phyloP scores from a whole-genome alignment of 2,113 vertebrate genomes.

The Anarhynchus alexandrinus region DNA sequence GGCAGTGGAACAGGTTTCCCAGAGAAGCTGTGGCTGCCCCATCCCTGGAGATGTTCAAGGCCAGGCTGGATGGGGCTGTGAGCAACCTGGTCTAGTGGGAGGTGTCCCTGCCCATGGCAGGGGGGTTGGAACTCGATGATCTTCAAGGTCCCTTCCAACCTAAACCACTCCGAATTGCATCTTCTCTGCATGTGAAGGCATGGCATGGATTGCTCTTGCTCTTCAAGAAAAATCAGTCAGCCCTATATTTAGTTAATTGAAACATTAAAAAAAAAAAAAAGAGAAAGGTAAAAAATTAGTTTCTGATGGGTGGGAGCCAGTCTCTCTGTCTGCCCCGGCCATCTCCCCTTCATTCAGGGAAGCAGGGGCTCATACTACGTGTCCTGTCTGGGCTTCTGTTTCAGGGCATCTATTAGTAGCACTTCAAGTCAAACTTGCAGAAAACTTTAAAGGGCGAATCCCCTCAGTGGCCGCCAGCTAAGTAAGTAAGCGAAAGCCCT shows the following conservation, averaged over 20 bases:
- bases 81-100: neutral
- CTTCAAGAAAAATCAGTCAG: neutral
- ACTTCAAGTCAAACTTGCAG: neutral
- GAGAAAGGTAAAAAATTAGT: neutral
- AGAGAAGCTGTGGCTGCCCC: neutral
- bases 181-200: fast-evolving
- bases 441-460: neutral
- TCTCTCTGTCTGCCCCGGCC: neutral
- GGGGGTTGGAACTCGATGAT: too few species aligned
- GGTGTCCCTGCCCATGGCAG: neutral
- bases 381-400: neutral
- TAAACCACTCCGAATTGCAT: neutral
- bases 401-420: neutral
- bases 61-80: neutral
- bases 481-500: neutral
- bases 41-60: neutral
- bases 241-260: neutral
- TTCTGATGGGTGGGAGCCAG: neutral
- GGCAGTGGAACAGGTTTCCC: neutral
- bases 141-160: neutral
- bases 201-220: neutral
- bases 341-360: neutral
- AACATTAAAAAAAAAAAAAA: neutral
- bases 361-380: neutral
- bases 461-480: neutral